phyloP scores from a whole-genome alignment of 2,113 vertebrate species.

The Paralichthys olivaceus region DNA sequence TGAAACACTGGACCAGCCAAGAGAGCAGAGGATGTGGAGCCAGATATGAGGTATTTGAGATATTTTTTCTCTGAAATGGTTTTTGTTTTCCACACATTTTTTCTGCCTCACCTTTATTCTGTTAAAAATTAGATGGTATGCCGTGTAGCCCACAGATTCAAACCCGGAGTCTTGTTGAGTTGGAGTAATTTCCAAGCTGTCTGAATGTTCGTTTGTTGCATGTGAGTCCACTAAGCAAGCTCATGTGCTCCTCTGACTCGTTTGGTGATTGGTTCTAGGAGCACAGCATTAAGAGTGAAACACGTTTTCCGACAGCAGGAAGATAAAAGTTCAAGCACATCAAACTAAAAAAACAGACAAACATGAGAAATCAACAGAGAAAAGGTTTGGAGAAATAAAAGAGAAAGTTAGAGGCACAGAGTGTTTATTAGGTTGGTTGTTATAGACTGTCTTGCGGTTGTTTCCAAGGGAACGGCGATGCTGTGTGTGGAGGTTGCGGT shows the following conservation, averaged over 20 bases:
- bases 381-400: slow-evolving; percentile 15
- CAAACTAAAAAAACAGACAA: slow-evolving; percentile 18
- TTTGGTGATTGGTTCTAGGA: slow-evolving; percentile 14
- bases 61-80: slow-evolving; percentile 21
- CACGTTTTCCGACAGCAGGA: background rate
- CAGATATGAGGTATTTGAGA: background rate
- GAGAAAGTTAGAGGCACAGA: background rate
- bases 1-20: too few relatives aligned
- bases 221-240: background rate
- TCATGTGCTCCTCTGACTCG: background rate
- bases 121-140: background rate
- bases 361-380: slow-evolving; percentile 11
- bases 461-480: slow-evolving; percentile 76
- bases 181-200: background rate
- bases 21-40: background rate
- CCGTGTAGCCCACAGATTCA: background rate
- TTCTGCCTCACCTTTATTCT: background rate
- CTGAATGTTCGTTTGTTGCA: background rate
- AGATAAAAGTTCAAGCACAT: slow-evolving; percentile 20
- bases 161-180: background rate
- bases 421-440: slow-evolving; percentile 64
- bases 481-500: slow-evolving; percentile 63
- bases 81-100: background rate
- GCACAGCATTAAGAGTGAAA: background rate
- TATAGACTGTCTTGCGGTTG: slow-evolving; percentile 67